These are phyloP conservation scores for Platycheirus rosarum DNA, from an alignment of 2,888 invertebrate genomes.

Conservation along the genomic window DNA sequence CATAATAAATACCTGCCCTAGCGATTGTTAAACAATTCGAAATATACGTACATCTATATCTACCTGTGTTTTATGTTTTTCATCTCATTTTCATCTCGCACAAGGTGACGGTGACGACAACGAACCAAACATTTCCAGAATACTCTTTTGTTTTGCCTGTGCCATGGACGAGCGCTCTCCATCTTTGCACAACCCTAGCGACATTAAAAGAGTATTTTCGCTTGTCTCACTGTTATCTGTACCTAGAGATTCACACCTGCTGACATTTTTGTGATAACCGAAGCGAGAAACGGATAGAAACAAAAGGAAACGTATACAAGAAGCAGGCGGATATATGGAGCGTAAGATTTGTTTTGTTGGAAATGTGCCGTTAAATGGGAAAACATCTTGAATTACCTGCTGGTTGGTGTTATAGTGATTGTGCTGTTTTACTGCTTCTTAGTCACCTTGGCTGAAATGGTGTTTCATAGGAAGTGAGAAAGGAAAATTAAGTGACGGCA, in stretches of 20 bases:
- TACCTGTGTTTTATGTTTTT: conserved; percentile 9
- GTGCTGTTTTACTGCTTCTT: conserved; percentile 25
- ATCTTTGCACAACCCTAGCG: conserved; percentile 17
- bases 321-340: conserved; percentile 53
- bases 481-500: conserved; percentile 24
- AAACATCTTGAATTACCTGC: conserved; percentile 69
- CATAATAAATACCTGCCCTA: conserved; percentile 27
- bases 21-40: conserved; percentile 43
- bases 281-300: conserved; percentile 41
- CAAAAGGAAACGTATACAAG: neutral
- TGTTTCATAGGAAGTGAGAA: conserved; percentile 3
- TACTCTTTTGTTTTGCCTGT: conserved; percentile 26
- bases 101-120: conserved; percentile 10
- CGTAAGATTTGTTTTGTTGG: conserved; percentile 70
- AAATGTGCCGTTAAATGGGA: conserved; percentile 57
- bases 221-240: conserved; percentile 19
- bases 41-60: neutral
- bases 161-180: neutral
- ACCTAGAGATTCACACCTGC: conserved; percentile 36
- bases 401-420: conserved; percentile 16
- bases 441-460: conserved; percentile 28
- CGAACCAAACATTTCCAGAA: conserved; percentile 14
- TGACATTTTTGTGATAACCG: conserved; percentile 49
- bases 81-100: conserved; percentile 11
- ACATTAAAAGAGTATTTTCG: conserved; percentile 38